phyloP scores from a whole-genome alignment of 1,140 invertebrate genomes.

The Campodea augens region DNA sequence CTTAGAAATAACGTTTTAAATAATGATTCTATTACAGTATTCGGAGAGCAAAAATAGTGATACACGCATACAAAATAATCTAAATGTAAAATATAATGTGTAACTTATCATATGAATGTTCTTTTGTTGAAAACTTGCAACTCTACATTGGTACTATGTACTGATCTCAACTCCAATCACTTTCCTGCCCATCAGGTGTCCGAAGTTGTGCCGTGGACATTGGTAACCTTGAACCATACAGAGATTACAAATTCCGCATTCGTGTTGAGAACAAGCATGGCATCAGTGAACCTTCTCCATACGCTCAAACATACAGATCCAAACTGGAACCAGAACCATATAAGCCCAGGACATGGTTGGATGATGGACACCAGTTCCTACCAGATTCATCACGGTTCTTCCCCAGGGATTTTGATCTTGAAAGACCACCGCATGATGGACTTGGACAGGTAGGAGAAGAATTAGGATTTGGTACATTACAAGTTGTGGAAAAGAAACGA shows the following conservation, averaged over 20 bases:
- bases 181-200: conserved; percentile 28
- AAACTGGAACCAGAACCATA: conserved; percentile 60
- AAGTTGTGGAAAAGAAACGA: too few species aligned
- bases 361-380: conserved; percentile 62
- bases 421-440: conserved; percentile 59
- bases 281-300: conserved; percentile 87
- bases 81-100: too few species aligned
- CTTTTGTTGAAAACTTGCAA: too few species aligned
- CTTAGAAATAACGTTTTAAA: too few species aligned
- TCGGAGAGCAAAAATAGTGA: too few species aligned
- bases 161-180: too few species aligned
- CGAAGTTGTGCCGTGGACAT: conserved; percentile 70
- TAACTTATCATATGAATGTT: too few species aligned
- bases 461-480: background rate
- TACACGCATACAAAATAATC: too few species aligned
- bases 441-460: conserved; percentile 51
- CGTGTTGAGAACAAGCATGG: conserved; percentile 91
- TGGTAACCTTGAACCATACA: conserved; percentile 56
- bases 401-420: conserved; percentile 75
- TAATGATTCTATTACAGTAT: too few species aligned
- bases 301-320: conserved; percentile 52
- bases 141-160: too few species aligned
- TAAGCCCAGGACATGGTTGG: conserved; percentile 55
- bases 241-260: conserved; percentile 79
- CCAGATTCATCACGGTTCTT: conserved; percentile 74